Evolutionary conservation across 2,113 vertebrate species (phyloP), one percentile per base, ranked within the genome.

Genomic region (Hemichromis elongatus): DNA sequence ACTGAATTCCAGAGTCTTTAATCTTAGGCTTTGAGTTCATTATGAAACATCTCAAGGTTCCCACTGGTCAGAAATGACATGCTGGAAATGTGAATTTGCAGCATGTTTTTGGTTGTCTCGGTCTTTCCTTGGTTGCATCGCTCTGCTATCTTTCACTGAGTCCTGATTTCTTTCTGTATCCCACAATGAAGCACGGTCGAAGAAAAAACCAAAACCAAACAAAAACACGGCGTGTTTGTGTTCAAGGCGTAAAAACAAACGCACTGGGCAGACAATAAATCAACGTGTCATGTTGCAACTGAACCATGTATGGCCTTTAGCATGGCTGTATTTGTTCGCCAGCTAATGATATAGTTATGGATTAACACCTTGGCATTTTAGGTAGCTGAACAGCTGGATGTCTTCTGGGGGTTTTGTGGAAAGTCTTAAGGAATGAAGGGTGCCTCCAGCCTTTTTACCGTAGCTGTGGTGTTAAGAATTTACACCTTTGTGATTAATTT

Each of bases 61-160:
- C 90, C 88, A 86, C 88, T 88, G 82, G 94, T 91, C 80, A 85
- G 66, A 90, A 89, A 92, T 84, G 87, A 94, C 84, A 63, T 88
- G 81, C 86, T 93, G 90, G 86, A 93, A 94, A 89, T 88, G 83
- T 85, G 89, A 92, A 90, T 93, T 93, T 90, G 90, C 92, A 94
- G 92, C 90, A 91, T 35, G 89, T 90, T 92, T 92, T 94, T 91
- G 89, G 86, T 90, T 88, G 90, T 94, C 82, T 90, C 57, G 57
- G 81, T 91, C 86, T 90, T 84, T 83, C 79, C 80, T 89, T 83
- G 50, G 84, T 92, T 85, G 87, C 83, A 52, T 86, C 59, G 54
- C 77, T 30, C 77, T 77, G 77, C 82, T 89, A 75, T 53, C 77
- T 87, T 80, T 86, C 84, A 73, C 53, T 40, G 61, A 87, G 83